A percentile compares a stretch with the other conserved stretches of the same genome.
Evolutionary conservation across 92 coral and sea anemone species (phyloP).

Genomic region (Epizoanthus fatuus): DNA sequence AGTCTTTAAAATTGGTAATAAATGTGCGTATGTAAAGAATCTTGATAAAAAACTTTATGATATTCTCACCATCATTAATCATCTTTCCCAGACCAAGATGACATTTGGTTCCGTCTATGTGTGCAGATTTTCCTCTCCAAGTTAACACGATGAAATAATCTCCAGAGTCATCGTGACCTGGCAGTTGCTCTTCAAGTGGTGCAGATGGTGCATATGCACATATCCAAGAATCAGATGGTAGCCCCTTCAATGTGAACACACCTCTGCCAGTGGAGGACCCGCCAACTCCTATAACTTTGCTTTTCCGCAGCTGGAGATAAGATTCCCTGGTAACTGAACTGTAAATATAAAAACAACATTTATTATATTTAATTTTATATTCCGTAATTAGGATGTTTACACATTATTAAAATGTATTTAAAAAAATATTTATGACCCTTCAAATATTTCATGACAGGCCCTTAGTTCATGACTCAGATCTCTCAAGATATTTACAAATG

Average conservation of each 20-base stretch:
- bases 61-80: slow-evolving; percentile 8
- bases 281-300: slow-evolving; percentile 1
- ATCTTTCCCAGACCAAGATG: slow-evolving; percentile 9
- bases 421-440: no score
- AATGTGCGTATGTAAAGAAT: not conserved
- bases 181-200: not conserved
- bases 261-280: not conserved
- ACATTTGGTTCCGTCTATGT: slow-evolving; percentile 5
- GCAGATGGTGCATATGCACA: not conserved
- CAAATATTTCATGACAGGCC: no score
- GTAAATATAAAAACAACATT: not conserved
- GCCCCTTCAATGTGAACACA: no score
- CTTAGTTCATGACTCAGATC: no score
- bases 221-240: not conserved
- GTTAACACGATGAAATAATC: not conserved
- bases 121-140: not conserved
- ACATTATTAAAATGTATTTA: no score
- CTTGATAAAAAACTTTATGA: not conserved
- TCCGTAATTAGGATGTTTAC: no score
- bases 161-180: not conserved
- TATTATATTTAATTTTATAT: no score
- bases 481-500: no score
- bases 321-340: not conserved
- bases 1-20: not conserved
- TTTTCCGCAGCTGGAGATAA: not conserved